Evolutionary conservation across 30 jellyfish, hydroid and myxozoan species (phyloP), one percentile per base, ranked within the genome.

Genomic region (Euphysa ruthae): DNA sequence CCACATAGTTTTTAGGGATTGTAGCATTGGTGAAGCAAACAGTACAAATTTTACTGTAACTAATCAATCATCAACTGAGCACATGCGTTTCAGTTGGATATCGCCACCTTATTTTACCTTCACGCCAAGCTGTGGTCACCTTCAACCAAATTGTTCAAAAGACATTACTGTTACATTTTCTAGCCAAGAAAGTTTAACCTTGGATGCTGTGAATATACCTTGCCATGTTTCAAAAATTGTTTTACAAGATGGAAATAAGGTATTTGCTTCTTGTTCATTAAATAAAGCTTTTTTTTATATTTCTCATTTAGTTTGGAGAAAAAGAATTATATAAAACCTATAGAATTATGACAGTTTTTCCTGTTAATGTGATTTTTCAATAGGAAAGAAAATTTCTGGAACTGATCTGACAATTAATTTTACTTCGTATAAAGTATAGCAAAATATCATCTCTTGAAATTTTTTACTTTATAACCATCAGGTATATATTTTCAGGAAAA

Each of bases 61-160:
- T 26, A 84, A 84, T 55, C 95, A 70, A 51, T 58, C 91, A 1
- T 76, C 54, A 32, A 65, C 46, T 29, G 95, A 84, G 55, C 51
- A 62, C 43, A 44, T 84, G 14, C 90, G 95, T 12, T 84, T 76
- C 46, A 30, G 60, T 14, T 84, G 93, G 93, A 76, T 62, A 32
- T 71, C 93, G 42, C 78, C 78, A 19, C 91, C 93, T 4, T 79
- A 51, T 24, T 38, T 84, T 34, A 76, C 83, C 12, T 84, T 84
- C 43, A 52, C 82, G n/a, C 95, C 95, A 2, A 65, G 72, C 46
- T 43, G 72, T 20, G 95, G 93, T 13, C 95, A 84, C 50, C 38
- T 84, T 68, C 74, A 69, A 43, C 93, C 95, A 16, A 77, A 77
- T 66, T 84, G 95, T 70, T 88, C 95, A 1, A 77, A 77, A 58